Evolutionary conservation across 2,888 invertebrate genomes (phyloP).

Genomic region (Empis livida): DNA sequence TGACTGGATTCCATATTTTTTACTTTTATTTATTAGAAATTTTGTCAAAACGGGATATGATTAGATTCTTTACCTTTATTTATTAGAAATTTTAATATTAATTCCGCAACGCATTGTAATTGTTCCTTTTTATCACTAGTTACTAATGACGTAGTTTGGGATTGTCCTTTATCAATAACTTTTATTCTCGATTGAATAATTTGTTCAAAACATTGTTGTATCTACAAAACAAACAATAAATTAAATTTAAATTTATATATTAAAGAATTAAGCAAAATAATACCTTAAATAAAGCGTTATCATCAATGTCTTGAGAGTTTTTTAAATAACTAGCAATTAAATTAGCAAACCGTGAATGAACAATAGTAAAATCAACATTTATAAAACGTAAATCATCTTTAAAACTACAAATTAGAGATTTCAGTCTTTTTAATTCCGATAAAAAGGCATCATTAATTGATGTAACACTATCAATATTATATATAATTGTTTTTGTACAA

Average conservation of each 20-base stretch:
- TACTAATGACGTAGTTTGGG: slow-evolving; percentile 25
- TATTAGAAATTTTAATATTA: slow-evolving; percentile 29
- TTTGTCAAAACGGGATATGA: too few relatives aligned
- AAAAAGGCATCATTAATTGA: slow-evolving; percentile 47
- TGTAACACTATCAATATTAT: slow-evolving; percentile 42
- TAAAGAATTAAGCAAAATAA: background rate
- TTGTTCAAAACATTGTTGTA: slow-evolving; percentile 17
- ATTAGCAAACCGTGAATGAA: slow-evolving; percentile 52
- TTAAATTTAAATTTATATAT: too few relatives aligned
- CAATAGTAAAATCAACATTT: slow-evolving; percentile 48
- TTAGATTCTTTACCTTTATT: slow-evolving; percentile 13
- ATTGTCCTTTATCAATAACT: slow-evolving; percentile 15
- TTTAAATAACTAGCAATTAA: slow-evolving; percentile 47
- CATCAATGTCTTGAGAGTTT: slow-evolving; percentile 23
- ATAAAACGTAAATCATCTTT: slow-evolving; percentile 53
- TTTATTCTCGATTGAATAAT: slow-evolving; percentile 8
- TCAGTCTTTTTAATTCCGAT: slow-evolving; percentile 53
- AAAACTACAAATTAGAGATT: slow-evolving; percentile 53
- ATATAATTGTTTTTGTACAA: slow-evolving; percentile 48
- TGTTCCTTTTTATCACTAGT: slow-evolving; percentile 37
- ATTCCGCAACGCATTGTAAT: slow-evolving; percentile 35
- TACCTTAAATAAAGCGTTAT: slow-evolving; percentile 21
- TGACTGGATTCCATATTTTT: too few relatives aligned
- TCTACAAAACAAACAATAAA: slow-evolving; percentile 9
- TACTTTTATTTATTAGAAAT: too few relatives aligned